These are phyloP conservation scores for Phortica variegata DNA, from an alignment of 1,140 invertebrate species.

Conservation along the genomic window DNA sequence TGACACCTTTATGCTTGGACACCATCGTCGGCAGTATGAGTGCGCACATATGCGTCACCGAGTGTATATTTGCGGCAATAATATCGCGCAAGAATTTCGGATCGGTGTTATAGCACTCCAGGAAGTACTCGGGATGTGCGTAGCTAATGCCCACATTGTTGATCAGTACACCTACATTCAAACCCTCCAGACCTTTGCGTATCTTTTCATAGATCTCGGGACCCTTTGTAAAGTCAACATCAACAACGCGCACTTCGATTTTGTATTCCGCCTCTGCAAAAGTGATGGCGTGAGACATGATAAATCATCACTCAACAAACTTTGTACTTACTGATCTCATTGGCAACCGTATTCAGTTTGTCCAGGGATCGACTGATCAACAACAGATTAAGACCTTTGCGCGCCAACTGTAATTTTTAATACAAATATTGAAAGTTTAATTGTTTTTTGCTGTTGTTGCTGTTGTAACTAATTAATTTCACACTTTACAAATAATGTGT, in stretches of 20 bases:
- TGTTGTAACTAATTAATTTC: too few relatives aligned
- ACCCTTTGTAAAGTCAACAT: constrained; percentile 79
- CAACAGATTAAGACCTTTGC: constrained; percentile 80
- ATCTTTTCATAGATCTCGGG: constrained; percentile 77
- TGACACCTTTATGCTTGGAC: constrained; percentile 76
- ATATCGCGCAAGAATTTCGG: constrained; percentile 63
- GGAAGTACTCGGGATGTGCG: constrained; percentile 81
- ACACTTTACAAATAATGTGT: too few relatives aligned
- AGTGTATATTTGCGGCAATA: constrained; percentile 72
- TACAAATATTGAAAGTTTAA: too few relatives aligned
- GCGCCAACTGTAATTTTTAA: constrained; percentile 67
- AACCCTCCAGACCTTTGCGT: constrained; percentile 68
- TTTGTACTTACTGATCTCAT: constrained; percentile 65
- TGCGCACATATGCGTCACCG: constrained; percentile 79
- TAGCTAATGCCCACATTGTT: constrained; percentile 97
- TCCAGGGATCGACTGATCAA: constrained; percentile 81
- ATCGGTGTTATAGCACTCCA: constrained; percentile 65
- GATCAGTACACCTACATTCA: constrained; percentile 89
- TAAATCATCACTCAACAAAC: constrained; percentile 1
- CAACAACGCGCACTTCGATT: constrained; percentile 79
- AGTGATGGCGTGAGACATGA: background rate
- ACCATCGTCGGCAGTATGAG: constrained; percentile 89
- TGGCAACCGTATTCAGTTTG: constrained; percentile 79
- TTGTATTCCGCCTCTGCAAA: constrained; percentile 68
- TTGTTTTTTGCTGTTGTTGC: too few relatives aligned